Evolutionary conservation across 2,113 vertebrate genomes (phyloP), one percentile per base, ranked within the genome.

Genomic region (Carlito syrichta): DNA sequence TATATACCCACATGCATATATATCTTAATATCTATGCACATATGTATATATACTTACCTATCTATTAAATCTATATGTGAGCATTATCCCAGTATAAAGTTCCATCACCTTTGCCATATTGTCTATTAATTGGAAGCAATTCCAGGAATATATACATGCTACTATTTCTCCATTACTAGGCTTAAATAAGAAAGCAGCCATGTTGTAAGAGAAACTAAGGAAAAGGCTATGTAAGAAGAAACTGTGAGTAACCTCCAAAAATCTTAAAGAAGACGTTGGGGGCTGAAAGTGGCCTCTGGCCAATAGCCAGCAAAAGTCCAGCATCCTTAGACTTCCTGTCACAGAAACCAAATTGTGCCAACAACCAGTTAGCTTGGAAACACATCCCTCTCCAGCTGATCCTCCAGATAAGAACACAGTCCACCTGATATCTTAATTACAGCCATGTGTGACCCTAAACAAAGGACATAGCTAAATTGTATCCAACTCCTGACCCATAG

Each of bases 1-100:
- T 20, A 6, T 32, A 1, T 54, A 6, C 38, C 10, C 22, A 8
- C 20, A 17, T n/a, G 0, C 19, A 3, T 23, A 14, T 14, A 43
- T 11, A 43, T 71, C 38, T 71, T 66, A 38, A 43, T 13, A 22
- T 13, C 3, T 13, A 27, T 25, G 27, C 13, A 40, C 5, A 27
- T 1, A 40, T 30, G 19, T 4, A 76, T 43, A 74, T 5, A 17
- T 74, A 76, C 45, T 27, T 32, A 25, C 23, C 25, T 8, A n/a
- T 66, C 8, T 27, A 10, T 60, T 52, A 8, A 52, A 66, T 54
- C 4, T 10, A 52, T 32, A 22, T 22, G 32, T 52, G 12, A 76
- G 17, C 8, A 76, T 48, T 76, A 76, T 35, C 63, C 32, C 63
- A 14, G 5, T n/a, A 7, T n/a, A 66, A 66, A 30, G 32, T 66